Conservation (phyloP, 2,113 vertebrate genomes). For the Galbula dea region DNA sequence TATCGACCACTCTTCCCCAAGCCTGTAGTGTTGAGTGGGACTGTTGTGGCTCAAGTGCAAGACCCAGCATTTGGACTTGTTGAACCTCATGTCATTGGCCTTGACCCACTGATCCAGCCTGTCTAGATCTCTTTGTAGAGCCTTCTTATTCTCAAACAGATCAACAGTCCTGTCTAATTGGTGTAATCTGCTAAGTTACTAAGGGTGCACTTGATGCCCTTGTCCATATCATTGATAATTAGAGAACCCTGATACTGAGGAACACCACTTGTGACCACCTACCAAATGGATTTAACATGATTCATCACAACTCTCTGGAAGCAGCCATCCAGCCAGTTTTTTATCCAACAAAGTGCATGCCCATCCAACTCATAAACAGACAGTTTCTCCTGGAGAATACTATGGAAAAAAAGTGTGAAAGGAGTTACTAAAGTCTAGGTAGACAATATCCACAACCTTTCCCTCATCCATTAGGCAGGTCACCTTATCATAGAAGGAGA, state of each 20-base stretch:
- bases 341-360: no score
- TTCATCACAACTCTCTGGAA: no score
- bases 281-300: background rate
- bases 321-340: no score
- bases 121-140: background rate
- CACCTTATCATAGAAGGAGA: background rate
- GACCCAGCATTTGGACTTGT: no score
- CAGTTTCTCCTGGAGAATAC: no score
- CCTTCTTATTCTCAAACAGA: background rate
- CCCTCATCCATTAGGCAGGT: background rate
- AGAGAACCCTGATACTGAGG: background rate
- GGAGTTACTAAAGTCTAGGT: no score
- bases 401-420: no score
- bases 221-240: accelerated
- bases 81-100: no score
- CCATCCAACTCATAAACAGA: no score
- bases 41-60: no score
- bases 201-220: accelerated
- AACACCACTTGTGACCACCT: background rate
- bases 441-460: background rate
- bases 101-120: background rate
- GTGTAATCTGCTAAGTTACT: no score
- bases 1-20: background rate
- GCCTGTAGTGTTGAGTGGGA: no score
- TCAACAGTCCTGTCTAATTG: background rate